phyloP scores from a whole-genome alignment of 2,797 vertebrate species.

The Emys orbicularis region DNA sequence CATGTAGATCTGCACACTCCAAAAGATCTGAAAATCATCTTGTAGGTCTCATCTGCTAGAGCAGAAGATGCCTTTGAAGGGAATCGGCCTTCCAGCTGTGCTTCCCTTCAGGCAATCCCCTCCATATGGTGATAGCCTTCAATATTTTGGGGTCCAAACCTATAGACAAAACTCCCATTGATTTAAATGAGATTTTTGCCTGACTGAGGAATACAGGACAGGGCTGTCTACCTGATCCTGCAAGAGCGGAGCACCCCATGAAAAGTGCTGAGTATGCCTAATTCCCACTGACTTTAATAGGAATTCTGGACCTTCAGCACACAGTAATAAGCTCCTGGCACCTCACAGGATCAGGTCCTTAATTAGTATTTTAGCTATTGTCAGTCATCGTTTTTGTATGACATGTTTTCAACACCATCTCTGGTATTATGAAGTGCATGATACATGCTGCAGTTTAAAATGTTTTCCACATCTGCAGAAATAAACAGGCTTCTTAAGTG shows the following conservation, averaged over 20 bases:
- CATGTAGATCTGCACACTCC: background rate
- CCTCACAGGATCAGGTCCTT: background rate
- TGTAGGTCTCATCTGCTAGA: background rate
- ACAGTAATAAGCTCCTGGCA: background rate
- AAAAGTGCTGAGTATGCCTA: background rate
- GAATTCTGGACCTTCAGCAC: background rate
- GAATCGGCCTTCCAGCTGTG: background rate
- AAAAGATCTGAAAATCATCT: background rate
- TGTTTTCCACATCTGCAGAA: slow-evolving; percentile 14
- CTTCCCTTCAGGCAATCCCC: background rate
- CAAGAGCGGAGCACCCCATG: background rate
- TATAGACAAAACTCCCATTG: background rate
- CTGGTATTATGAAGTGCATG: background rate
- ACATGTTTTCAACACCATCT: background rate
- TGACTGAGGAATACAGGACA: background rate
- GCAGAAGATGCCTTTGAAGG: background rate
- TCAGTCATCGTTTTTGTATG: background rate
- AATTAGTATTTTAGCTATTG: slow-evolving; percentile 3
- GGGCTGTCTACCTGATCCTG: background rate
- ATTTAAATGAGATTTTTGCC: background rate
- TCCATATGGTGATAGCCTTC: background rate
- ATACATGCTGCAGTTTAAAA: background rate
- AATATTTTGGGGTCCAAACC: background rate
- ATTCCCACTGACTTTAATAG: background rate
- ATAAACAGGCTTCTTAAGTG: slow-evolving; percentile 26